Conservation (phyloP, 2,888 invertebrate species). For the Pegoplata infirma region DNA sequence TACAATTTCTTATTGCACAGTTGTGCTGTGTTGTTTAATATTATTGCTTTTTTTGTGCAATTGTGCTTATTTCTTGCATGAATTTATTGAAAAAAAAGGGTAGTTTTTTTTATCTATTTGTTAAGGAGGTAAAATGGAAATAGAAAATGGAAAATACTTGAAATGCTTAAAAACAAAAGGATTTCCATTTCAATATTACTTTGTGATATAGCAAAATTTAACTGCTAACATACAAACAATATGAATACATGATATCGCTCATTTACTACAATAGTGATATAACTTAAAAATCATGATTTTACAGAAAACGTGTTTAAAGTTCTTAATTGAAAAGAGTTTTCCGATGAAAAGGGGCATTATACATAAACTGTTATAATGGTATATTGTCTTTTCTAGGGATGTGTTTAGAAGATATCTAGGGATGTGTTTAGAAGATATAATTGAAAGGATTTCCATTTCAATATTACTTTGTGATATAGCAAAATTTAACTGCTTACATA, state of each 20-base stretch:
- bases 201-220: conserved; percentile 25
- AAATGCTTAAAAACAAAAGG: conserved; percentile 47
- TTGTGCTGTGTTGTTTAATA: conserved; percentile 63
- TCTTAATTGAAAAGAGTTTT: too few species aligned
- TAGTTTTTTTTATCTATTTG: not conserved
- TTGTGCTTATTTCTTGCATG: conserved; percentile 30
- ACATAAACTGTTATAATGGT: too few species aligned
- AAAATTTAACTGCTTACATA: conserved; percentile 21
- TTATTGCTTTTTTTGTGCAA: conserved; percentile 46
- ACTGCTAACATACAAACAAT: conserved; percentile 33
- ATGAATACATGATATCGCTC: conserved; percentile 37
- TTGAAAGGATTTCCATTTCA: conserved; percentile 55
- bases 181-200: conserved; percentile 56
- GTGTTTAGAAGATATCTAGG: too few species aligned
- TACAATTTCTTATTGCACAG: conserved; percentile 21
- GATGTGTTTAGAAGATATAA: too few species aligned
- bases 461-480: conserved; percentile 44
- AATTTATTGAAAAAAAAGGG: not conserved
- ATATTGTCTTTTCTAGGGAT: too few species aligned
- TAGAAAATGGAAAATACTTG: conserved; percentile 2
- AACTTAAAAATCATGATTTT: too few species aligned
- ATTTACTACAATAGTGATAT: too few species aligned
- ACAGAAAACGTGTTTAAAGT: too few species aligned
- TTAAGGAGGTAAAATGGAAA: not conserved
- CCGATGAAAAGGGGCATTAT: too few species aligned